Percentiles rank a stretch among this genome's conserved stretches.
Evolutionary conservation across 2,888 invertebrate species (phyloP).

Genomic region (Pachycephus smyrnensis): DNA sequence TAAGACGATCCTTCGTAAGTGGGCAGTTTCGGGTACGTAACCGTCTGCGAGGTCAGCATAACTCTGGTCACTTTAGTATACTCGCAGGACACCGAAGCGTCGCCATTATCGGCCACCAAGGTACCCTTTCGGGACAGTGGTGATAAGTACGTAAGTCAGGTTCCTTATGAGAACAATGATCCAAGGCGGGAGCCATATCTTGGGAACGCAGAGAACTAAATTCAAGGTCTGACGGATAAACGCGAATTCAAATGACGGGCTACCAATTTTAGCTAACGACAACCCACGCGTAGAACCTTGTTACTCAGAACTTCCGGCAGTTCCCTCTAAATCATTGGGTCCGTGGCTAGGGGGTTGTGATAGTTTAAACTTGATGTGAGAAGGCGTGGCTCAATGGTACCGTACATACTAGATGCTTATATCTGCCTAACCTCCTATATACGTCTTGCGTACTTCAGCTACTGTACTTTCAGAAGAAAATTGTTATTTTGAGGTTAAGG

Average conservation of each 20-base stretch:
- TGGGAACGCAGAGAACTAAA: background rate
- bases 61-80: slow-evolving; percentile 44
- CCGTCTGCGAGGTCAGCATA: slow-evolving; percentile 35
- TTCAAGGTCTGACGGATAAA: background rate
- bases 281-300: slow-evolving; percentile 13
- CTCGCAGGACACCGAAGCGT: slow-evolving; percentile 12
- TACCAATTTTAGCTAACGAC: background rate
- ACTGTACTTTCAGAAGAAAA: background rate
- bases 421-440: background rate
- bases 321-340: slow-evolving; percentile 34
- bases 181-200: background rate
- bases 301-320: slow-evolving; percentile 33
- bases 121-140: slow-evolving; percentile 15
- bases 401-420: background rate
- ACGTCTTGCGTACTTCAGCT: background rate
- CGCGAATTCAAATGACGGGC: background rate
- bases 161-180: background rate
- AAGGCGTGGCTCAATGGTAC: slow-evolving; percentile 5
- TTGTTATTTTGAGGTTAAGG: background rate
- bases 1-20: slow-evolving; percentile 7
- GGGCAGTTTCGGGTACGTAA: background rate
- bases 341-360: slow-evolving; percentile 34
- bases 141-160: slow-evolving; percentile 12
- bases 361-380: slow-evolving; percentile 34
- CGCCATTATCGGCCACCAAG: slow-evolving; percentile 24